phyloP scores from a whole-genome alignment of 2,888 invertebrate genomes.

The Cosmia trapezina region DNA sequence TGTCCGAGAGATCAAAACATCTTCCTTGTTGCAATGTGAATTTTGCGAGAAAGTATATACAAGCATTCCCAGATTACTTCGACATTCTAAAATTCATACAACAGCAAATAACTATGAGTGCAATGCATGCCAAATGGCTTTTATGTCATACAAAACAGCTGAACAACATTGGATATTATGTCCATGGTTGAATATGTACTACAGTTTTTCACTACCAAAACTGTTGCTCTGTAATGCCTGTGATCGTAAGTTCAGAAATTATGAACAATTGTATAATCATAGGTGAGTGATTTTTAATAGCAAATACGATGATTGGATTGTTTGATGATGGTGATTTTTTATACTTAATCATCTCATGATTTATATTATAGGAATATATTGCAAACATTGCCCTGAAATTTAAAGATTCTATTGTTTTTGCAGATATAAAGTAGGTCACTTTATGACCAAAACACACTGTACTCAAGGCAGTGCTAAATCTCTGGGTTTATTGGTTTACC shows the following conservation, averaged over 20 bases:
- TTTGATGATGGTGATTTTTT: too few relatives aligned
- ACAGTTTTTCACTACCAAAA: conserved; percentile 84
- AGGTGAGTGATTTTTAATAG: conserved; percentile 72
- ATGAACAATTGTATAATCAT: conserved; percentile 87
- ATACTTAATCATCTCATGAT: not conserved
- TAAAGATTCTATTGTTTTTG: conserved; percentile 51
- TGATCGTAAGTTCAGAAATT: conserved; percentile 86
- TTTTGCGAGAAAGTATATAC: conserved; percentile 88
- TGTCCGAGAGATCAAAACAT: conserved; percentile 85
- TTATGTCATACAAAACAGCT: conserved; percentile 81
- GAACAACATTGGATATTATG: conserved; percentile 86
- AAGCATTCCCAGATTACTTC: conserved; percentile 83
- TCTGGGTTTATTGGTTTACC: conserved; percentile 78
- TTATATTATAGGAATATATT: not conserved
- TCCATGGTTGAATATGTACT: conserved; percentile 82
- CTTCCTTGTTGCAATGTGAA: conserved; percentile 85
- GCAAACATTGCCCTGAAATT: not conserved
- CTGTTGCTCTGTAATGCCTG: conserved; percentile 86
- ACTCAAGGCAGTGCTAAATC: conserved; percentile 67
- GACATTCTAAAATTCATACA: conserved; percentile 89
- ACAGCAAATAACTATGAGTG: conserved; percentile 93
- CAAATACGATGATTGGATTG: not conserved
- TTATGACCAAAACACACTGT: conserved; percentile 78
- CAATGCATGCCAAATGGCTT: conserved; percentile 84
- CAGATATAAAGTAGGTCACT: conserved; percentile 86